Conservation (phyloP, 2,888 invertebrate species). For the Drosophila affinis region DNA sequence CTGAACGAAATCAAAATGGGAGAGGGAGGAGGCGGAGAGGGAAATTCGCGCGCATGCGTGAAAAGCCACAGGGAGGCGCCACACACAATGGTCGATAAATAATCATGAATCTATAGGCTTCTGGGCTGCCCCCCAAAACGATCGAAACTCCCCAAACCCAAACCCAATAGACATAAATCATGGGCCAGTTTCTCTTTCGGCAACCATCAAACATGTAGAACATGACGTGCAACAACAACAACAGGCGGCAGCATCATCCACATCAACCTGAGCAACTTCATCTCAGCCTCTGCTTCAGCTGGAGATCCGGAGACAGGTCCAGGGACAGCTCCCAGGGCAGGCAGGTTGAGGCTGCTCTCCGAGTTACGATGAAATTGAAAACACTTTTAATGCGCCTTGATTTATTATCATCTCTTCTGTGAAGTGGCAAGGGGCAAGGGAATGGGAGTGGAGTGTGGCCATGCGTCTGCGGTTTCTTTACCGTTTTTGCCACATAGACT, state of each 20-base stretch:
- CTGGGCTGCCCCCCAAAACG: constrained; percentile 55
- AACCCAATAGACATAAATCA: constrained; percentile 72
- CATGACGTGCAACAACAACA: constrained; percentile 69
- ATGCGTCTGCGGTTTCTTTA: constrained; percentile 46
- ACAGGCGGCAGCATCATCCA: constrained; percentile 33
- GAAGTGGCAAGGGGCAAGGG: neutral
- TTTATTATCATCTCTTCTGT: constrained; percentile 63
- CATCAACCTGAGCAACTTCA: constrained; percentile 64
- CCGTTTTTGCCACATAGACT: constrained; percentile 13
- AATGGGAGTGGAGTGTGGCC: constrained; percentile 10
- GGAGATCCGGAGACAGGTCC: neutral
- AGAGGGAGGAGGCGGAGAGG: neutral
- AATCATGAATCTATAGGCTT: constrained; percentile 50
- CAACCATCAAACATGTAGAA: constrained; percentile 73
- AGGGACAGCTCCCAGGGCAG: neutral
- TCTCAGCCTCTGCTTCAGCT: constrained; percentile 38
- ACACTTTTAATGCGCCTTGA: constrained; percentile 75
- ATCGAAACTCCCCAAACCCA: constrained; percentile 46
- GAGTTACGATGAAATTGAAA: constrained; percentile 72
- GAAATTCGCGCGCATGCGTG: constrained; percentile 66
- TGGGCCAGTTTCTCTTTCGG: constrained; percentile 62
- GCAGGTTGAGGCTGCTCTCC: constrained; percentile 40
- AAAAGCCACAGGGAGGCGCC: constrained; percentile 68
- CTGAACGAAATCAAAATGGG: constrained; percentile 2
- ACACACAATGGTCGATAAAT: constrained; percentile 52